A percentile compares a stretch with the other conserved stretches of the same genome.
phyloP scores from a whole-genome alignment of 2,113 vertebrate species.

The Xyrauchen texanus region DNA sequence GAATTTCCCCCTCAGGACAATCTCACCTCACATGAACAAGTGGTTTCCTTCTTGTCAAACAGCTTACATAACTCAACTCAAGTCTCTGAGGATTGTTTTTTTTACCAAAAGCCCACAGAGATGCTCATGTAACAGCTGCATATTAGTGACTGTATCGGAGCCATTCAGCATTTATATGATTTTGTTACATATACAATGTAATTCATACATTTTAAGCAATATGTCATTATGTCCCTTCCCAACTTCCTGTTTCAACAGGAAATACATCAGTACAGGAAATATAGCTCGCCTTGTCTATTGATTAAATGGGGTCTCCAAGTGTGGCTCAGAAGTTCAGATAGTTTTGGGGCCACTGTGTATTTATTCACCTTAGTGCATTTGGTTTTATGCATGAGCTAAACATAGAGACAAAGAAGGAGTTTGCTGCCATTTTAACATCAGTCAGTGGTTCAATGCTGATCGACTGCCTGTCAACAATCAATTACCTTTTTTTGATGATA shows the following conservation, averaged over 20 bases:
- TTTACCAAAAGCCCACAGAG: neutral
- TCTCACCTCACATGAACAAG: neutral
- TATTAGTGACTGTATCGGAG: neutral
- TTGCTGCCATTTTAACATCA: constrained; percentile 1
- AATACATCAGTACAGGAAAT: too few relatives aligned
- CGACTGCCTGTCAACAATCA: constrained; percentile 37
- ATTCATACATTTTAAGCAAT: too few relatives aligned
- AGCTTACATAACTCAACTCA: neutral
- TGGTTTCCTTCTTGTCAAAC: neutral
- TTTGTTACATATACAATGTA: too few relatives aligned
- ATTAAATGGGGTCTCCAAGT: too few relatives aligned
- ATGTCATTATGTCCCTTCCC: too few relatives aligned
- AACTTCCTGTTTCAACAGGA: too few relatives aligned
- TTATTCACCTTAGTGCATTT: too few relatives aligned
- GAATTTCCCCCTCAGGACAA: neutral
- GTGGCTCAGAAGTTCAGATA: too few relatives aligned
- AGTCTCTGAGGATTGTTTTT: constrained; percentile 8
- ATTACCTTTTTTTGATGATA: constrained; percentile 13
- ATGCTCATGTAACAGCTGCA: constrained; percentile 23
- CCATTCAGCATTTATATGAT: neutral
- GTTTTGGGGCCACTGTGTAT: too few relatives aligned
- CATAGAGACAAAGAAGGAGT: too few relatives aligned
- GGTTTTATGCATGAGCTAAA: neutral
- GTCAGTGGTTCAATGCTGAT: constrained; percentile 5
- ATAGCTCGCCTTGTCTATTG: too few relatives aligned